Evolutionary conservation across 2,888 invertebrate species (phyloP), one percentile per base, ranked within the genome.

Genomic region (Elysia crispata): DNA sequence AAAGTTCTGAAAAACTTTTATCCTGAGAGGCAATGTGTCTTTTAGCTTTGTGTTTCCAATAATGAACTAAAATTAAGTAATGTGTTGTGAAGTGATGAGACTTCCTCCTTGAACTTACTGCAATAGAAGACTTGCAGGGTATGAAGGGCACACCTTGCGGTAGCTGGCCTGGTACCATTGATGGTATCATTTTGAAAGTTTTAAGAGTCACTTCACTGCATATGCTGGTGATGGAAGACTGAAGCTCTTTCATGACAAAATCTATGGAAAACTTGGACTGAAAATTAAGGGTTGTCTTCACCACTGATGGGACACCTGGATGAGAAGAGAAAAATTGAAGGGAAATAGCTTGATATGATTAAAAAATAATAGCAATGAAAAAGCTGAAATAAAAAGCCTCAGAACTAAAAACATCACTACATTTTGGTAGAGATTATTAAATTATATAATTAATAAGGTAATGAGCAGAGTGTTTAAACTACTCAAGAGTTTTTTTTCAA

Each of bases 221-320:
- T 57, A 85, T 76, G n/a, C 69, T 72, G 41, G 73, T 75, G 41
- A 95, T 91, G 41, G 94, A 91, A 84, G 91, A 92, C 82, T 94
- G 93, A 50, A 95, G 89, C 87, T 93, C 93, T 82, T 89, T 90
- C 78, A 93, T 85, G 31, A 93, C 90, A 79, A 91, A 89, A 74
- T 92, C 91, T 30, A 93, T 86, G n/a, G 93, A 90, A 85, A 92
- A 92, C 41, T 92, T 90, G 73, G 87, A 90, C 81, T 85, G 82
- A 50, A 91, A 81, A 30, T 76, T 80, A 49, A 86, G 81, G 33
- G 83, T 81, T 80, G 94, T 92, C 75, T 94, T 94, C 83, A 93
- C 94, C 11, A 95, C 93, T 1, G 95, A 93, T 15, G 95, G 94
- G 0, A 94, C 94, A 69, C 88, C 91, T 91, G 86, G 60, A 86